phyloP scores from a whole-genome alignment of 2,797 vertebrate genomes.

The Antennarius maculatus region DNA sequence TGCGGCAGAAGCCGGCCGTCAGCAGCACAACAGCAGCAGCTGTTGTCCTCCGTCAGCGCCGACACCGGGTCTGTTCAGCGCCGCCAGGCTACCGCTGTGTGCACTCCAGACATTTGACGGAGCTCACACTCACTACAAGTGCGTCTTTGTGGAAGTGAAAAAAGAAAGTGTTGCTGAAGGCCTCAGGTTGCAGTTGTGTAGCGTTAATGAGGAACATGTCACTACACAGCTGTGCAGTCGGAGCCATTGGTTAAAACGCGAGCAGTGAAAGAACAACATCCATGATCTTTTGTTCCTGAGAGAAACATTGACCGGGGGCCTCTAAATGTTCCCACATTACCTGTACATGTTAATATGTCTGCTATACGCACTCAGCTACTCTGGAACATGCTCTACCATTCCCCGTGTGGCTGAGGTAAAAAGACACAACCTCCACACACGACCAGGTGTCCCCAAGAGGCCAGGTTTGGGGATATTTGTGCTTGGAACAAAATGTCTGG shows the following conservation, averaged over 20 bases:
- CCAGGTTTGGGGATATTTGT: too few relatives aligned
- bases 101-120: slow-evolving; percentile 38
- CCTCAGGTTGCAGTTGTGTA: background rate
- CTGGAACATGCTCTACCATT: too few relatives aligned
- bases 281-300: too few relatives aligned
- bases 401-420: too few relatives aligned
- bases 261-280: background rate
- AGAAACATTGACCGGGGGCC: too few relatives aligned
- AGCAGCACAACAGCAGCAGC: slow-evolving; percentile 50
- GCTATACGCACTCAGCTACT: too few relatives aligned
- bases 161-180: slow-evolving; percentile 17
- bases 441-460: too few relatives aligned
- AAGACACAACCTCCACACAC: too few relatives aligned
- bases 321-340: too few relatives aligned
- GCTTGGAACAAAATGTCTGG: too few relatives aligned
- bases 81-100: slow-evolving; percentile 11
- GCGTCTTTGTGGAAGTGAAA: slow-evolving; percentile 7
- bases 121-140: slow-evolving; percentile 19
- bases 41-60: slow-evolving; percentile 36
- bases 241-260: slow-evolving; percentile 1
- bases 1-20: slow-evolving; percentile 36
- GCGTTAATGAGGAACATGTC: background rate
- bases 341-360: too few relatives aligned
- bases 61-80: slow-evolving; percentile 30
- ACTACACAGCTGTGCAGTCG: slow-evolving; percentile 5